Base-by-base conservation (phyloP, 1,140 invertebrate species). In the Pseudomyrmex gracilis region DNA sequence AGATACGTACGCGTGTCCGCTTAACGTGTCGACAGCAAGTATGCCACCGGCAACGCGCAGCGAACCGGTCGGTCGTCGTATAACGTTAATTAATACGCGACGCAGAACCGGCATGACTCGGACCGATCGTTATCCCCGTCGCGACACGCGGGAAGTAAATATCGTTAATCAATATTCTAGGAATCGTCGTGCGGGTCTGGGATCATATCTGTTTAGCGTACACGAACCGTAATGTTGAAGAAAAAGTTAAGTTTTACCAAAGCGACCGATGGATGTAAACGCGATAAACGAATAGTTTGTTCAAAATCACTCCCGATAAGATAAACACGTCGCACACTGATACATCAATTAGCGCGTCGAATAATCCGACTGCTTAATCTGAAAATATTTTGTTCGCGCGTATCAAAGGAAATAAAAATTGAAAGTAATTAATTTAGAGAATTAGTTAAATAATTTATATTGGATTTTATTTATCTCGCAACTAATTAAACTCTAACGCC, bases 31-130 rank as follows among this genome's bases (percentile, higher is more conserved):
- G 70, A 57, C 61, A 67, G 73, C 43, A 47, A 22, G 58, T 68
- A 80, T 12, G 66, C 61, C 55, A 51, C 15, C 43, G 24, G 73
- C 71, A 66, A 49, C 22, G 63, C 2, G 57, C n/a, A 64, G 5
- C 53, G 67, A 85, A 83, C 83, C 83, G 73, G 82, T 84, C 51
- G 57, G 13, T 58, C 57, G 13, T 58, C 58, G 24, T 67, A 61
- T 77, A 87, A 87, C 85, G 86, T 90, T 90, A 92, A 92, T 92
- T 92, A 91, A 90, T 89, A 86, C 83, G 58, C 83, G 58, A n/a
- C 76, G 82, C 83, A 84, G 76, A 83, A 70, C 82, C 74, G 34
- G 64, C 68, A 60, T 76, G 78, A 83, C 67, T 84, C 70, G 87
- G 66, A 34, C 67, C 82, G 90, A 90, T 92, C 87, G 84, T 87